A percentile compares a stretch with the other conserved stretches of the same genome.
These are phyloP conservation scores for Pipistrellus pipistrellus DNA, from an alignment of 2,797 vertebrate species.

Conservation along the genomic window DNA sequence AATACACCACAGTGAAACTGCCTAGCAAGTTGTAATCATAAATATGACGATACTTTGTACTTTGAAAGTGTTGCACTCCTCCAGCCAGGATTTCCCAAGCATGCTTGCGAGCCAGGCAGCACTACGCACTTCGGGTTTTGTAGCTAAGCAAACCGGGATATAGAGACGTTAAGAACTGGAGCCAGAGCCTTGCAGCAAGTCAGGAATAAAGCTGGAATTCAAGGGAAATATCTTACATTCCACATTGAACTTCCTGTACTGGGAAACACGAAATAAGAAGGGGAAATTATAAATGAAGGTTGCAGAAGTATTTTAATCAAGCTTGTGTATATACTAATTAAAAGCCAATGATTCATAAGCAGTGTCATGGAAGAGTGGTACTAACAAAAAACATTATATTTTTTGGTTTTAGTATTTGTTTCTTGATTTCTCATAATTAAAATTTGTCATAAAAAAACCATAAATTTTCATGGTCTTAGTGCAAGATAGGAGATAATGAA, in stretches of 20 bases:
- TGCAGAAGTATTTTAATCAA: conserved; percentile 57
- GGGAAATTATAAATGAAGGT: background rate
- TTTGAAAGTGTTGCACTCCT: background rate
- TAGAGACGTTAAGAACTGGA: background rate
- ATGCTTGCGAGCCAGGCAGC: background rate
- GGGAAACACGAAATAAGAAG: conserved; percentile 20
- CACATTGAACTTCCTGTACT: conserved; percentile 5
- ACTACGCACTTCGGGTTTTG: background rate
- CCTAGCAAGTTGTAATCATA: conserved; percentile 23
- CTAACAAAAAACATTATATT: background rate
- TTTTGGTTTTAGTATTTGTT: conserved; percentile 45
- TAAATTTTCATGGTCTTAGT: conserved; percentile 31
- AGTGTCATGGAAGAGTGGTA: background rate
- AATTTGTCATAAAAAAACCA: background rate
- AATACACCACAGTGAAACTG: background rate
- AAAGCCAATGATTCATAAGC: conserved; percentile 58
- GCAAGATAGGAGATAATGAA: background rate
- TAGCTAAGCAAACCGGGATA: conserved; percentile 11
- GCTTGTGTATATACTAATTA: conserved; percentile 27
- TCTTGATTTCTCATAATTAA: conserved; percentile 55
- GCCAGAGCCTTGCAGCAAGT: background rate
- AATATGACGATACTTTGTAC: background rate
- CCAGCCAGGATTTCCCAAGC: conserved; percentile 36
- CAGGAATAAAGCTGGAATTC: conserved; percentile 58
- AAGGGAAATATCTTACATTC: conserved; percentile 8